A percentile compares a stretch with the other conserved stretches of the same genome.
Conservation (phyloP, 2,113 vertebrate species). For the Tichodroma muraria region DNA sequence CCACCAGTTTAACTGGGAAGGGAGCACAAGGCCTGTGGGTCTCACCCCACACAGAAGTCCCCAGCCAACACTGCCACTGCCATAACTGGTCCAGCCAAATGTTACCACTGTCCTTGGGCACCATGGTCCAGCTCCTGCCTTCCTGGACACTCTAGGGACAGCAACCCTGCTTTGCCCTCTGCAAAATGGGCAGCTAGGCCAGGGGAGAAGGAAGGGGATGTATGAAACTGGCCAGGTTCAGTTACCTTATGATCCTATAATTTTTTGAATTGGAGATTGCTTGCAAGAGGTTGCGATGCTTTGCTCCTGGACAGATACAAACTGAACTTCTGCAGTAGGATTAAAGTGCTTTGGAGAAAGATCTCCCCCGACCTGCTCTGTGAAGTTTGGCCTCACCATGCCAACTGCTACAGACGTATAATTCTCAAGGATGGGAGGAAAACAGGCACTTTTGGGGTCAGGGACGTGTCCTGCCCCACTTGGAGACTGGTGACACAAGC, state of each 20-base stretch:
- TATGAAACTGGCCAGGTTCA: background rate
- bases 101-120: background rate
- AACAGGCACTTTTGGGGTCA: background rate
- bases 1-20: background rate
- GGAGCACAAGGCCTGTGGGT: background rate
- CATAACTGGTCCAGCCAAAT: background rate
- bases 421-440: background rate
- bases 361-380: background rate
- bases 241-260: background rate
- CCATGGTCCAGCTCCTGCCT: background rate
- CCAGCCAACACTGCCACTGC: background rate
- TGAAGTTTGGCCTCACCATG: background rate
- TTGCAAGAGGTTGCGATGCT: background rate
- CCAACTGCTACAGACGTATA: background rate
- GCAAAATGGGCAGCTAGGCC: background rate
- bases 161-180: background rate
- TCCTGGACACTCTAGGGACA: background rate
- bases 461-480: background rate
- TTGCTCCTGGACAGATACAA: background rate
- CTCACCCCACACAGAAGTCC: background rate
- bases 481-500: background rate
- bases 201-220: background rate
- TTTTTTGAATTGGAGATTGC: background rate
- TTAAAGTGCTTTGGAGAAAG: background rate
- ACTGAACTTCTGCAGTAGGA: background rate